phyloP scores from a whole-genome alignment of 2,888 invertebrate species.

The Dryobotodes eremita region DNA sequence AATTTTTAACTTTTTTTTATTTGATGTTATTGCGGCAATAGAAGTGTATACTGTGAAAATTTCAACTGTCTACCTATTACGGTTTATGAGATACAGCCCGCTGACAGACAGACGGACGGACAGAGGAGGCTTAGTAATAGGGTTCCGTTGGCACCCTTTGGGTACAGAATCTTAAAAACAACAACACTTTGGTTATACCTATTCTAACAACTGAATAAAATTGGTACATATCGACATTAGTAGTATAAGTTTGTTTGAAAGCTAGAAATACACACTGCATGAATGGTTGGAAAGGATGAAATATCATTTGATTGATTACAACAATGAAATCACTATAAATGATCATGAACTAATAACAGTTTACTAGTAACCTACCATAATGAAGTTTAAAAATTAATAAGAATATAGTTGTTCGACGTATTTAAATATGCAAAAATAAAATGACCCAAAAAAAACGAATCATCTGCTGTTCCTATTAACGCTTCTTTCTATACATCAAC shows the following conservation, averaged over 20 bases:
- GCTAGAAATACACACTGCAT: neutral
- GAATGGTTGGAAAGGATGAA: neutral
- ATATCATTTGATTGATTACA: neutral
- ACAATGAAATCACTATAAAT: neutral
- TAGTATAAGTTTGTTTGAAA: neutral
- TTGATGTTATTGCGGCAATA: too few relatives aligned
- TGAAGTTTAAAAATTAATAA: neutral
- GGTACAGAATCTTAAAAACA: neutral
- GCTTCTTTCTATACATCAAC: neutral
- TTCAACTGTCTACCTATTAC: too few relatives aligned
- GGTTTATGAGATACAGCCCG: too few relatives aligned
- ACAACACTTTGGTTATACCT: neutral
- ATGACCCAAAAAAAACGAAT: neutral
- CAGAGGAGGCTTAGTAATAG: too few relatives aligned
- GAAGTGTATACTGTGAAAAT: too few relatives aligned
- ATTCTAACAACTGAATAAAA: neutral
- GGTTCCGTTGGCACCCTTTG: too few relatives aligned
- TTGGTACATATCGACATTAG: neutral
- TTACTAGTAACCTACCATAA: neutral
- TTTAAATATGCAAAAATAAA: neutral
- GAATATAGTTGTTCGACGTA: neutral
- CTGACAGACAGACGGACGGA: too few relatives aligned
- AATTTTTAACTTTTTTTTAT: too few relatives aligned
- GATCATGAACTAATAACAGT: neutral
- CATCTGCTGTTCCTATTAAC: neutral